Evolutionary conservation across 2,113 vertebrate species (phyloP).

Genomic region (Piaya cayana): DNA sequence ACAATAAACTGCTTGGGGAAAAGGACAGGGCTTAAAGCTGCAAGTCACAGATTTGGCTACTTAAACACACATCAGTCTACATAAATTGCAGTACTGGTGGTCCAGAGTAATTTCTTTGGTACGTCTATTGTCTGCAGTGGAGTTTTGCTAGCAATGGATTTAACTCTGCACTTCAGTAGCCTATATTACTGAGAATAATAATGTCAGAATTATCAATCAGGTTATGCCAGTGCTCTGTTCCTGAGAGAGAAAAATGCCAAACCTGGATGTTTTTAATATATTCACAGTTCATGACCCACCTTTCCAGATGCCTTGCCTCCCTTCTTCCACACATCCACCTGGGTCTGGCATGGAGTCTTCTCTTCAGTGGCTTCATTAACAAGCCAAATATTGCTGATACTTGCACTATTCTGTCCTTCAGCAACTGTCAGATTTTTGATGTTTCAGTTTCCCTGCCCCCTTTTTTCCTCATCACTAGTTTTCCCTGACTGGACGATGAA

Average conservation of each 20-base stretch:
- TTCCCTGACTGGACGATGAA: neutral
- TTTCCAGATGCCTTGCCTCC: neutral
- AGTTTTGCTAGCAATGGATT: neutral
- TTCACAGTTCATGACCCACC: neutral
- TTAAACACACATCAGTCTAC: neutral
- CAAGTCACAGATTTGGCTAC: neutral
- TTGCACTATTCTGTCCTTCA: neutral
- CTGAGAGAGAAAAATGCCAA: neutral
- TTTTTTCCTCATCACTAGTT: conserved; percentile 10
- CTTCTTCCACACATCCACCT: neutral
- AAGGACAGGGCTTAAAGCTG: neutral
- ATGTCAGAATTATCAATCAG: neutral
- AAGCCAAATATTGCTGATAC: neutral
- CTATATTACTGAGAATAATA: neutral
- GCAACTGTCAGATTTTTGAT: conserved; percentile 11
- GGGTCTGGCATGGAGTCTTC: neutral
- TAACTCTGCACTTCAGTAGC: neutral
- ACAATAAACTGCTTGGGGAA: neutral
- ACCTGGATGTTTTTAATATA: neutral
- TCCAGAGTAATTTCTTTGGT: neutral
- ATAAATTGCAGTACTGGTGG: neutral
- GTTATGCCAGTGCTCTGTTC: neutral
- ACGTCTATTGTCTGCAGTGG: neutral
- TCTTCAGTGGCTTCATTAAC: neutral
- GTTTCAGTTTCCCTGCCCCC: conserved; percentile 40